Base-by-base conservation (phyloP, 2,113 vertebrate species). In the Calyptomena viridis region DNA sequence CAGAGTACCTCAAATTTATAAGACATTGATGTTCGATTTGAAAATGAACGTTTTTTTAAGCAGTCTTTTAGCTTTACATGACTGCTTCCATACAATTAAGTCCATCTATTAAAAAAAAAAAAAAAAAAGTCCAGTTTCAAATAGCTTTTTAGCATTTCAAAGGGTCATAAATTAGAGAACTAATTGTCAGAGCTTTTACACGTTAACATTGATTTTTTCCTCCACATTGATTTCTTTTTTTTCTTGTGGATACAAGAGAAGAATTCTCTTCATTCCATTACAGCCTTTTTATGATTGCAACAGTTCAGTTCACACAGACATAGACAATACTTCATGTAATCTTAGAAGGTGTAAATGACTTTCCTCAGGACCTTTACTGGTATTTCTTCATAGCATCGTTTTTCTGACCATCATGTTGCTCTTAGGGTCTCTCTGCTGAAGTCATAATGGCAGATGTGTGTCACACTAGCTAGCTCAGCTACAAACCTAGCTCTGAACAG, bases 141-240 rank as follows among this genome's bases (percentile, higher is more conserved):
- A 96, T 89, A 92, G 73, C 22, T 80, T 64, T 97, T 95, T 95
- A 95, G 56, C 79, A 92, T 85, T 97, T 97, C 84, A 89, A 93
- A 97, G 95, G 80, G 39, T 76, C 58, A 78, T 96, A 75, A 96
- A 95, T 97, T 97, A 96, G 84, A 94, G 52, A 96, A 50, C 67
- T 97, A 96, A 95, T 96, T 96, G 85, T 75, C 95, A 84, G 15
- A 84, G 94, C 44, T 93, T 96, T 97, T 97, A 97, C 86, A 94
- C 84, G 60, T 84, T 90, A 91, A 12, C 78, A 86, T 56, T 91
- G 93, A 79, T 53, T 87, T 87, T 59, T 39, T 11, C 2, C 4
- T 6, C 23, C 30, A 11, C 56, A 95, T 93, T 96, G 90, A 96
- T 98, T 96, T 96, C 2, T 87, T 63, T 63, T 18, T n/a, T 24